These are phyloP conservation scores for Hydrocynus forskahlii DNA, from an alignment of 2,797 vertebrate genomes.

Conservation along the genomic window DNA sequence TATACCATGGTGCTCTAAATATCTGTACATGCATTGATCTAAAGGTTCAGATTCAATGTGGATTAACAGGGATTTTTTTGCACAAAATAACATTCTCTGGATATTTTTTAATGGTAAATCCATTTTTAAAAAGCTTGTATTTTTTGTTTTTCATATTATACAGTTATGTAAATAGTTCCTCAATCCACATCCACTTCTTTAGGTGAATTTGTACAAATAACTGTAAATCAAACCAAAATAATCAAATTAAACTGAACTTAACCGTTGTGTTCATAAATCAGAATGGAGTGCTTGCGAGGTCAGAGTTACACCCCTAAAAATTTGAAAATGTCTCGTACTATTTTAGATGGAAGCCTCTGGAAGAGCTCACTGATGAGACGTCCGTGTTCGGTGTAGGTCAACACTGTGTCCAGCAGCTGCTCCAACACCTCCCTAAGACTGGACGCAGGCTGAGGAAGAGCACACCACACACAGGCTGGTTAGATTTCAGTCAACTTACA, in stretches of 20 bases:
- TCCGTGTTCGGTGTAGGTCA: conserved; percentile 90
- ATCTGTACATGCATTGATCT: too few relatives aligned
- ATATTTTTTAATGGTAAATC: too few relatives aligned
- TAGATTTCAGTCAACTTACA: neutral
- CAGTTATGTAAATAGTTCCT: too few relatives aligned
- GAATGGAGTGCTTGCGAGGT: neutral
- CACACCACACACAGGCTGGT: neutral
- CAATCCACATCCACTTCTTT: neutral
- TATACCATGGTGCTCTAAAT: too few relatives aligned
- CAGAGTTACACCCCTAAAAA: neutral
- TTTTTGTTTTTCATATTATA: neutral
- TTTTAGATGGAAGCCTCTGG: conserved; percentile 98
- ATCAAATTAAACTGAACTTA: too few relatives aligned
- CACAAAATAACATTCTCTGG: neutral
- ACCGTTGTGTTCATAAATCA: neutral
- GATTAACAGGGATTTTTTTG: neutral
- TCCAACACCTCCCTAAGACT: conserved; percentile 92
- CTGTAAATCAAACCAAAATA: neutral
- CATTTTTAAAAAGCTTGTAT: too few relatives aligned
- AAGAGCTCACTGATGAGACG: conserved; percentile 95
- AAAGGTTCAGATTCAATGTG: too few relatives aligned
- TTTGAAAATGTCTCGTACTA: conserved; percentile 77
- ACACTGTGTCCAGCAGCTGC: conserved; percentile 92
- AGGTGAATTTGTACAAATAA: neutral
- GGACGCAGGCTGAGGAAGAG: conserved; percentile 78